Base-by-base conservation (phyloP, 2,113 vertebrate species). In the Proterorhinus semilunaris region DNA sequence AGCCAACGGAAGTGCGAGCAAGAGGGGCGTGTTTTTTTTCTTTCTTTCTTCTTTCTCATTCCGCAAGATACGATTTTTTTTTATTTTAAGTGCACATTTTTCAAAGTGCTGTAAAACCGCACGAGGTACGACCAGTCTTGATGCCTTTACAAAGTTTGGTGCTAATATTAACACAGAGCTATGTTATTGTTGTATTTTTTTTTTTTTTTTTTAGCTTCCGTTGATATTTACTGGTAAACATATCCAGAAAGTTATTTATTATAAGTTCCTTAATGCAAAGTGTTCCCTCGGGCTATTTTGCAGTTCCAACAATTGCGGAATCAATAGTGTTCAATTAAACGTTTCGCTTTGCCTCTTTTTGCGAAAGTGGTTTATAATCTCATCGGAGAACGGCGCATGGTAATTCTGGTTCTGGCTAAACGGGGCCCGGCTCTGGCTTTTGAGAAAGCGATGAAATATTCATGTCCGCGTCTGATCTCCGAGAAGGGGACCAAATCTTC, bases 391-490 rank as follows among this genome's bases (percentile, higher is more conserved):
- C 89, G 87, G 90, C 92, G 90, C 76, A 92, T 94, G 89, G 90
- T 86, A 92, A 95, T 96, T 88, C 92, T 91, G 90, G 81, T 91
- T 89, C 90, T 93, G 91, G 93, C 91, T 94, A 92, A 90, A 88
- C 92, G 86, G 44, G 42, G 89, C 90, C 70, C 72, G 83, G 27
- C 89, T 82, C 92, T 87, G 89, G 91, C 90, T 94, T 93, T 91
- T 84, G 91, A 86, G 79, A 83, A 83, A 89, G 75, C 66, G 70
- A 93, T 96, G 83, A 96, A 96, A 96, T 95, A 95, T 94, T 95
- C 91, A 96, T 93, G 75, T 78, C 87, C 92, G 89, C 94, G 94
- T 93, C 92, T 68, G 75, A 90, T 94, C 89, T 95, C 88, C 86
- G 85, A 92, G 89, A 86, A 83, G 84, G 79, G 79, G 75, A 81